Evolutionary conservation across 1,140 invertebrate species (phyloP).

Genomic region (Sweltsa coloradensis): DNA sequence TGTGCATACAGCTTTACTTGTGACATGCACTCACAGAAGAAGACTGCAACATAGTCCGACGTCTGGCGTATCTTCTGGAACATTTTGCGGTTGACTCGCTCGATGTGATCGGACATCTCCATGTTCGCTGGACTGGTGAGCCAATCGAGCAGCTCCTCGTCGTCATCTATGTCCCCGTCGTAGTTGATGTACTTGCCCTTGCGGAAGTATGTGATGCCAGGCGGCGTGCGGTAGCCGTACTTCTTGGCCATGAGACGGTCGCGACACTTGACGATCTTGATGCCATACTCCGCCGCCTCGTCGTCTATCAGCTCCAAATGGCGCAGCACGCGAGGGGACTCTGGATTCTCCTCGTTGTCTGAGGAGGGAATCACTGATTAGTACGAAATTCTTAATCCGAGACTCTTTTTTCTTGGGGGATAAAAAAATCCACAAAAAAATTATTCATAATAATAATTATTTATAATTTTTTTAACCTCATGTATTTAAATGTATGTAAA

Average conservation of each 20-base stretch:
- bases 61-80: slow-evolving; percentile 82
- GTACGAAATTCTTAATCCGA: no score
- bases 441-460: no score
- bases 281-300: slow-evolving; percentile 82
- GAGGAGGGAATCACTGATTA: slow-evolving; percentile 6
- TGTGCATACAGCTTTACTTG: slow-evolving; percentile 7
- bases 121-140: slow-evolving; percentile 87
- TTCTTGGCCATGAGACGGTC: slow-evolving; percentile 90
- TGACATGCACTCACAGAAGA: slow-evolving; percentile 72
- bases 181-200: slow-evolving; percentile 86
- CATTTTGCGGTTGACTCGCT: slow-evolving; percentile 87
- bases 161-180: slow-evolving; percentile 81
- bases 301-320: slow-evolving; percentile 86
- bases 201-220: slow-evolving; percentile 82
- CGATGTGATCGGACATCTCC: slow-evolving; percentile 87
- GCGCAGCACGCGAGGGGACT: slow-evolving; percentile 60
- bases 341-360: slow-evolving; percentile 76
- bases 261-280: slow-evolving; percentile 81
- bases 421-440: no score
- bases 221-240: slow-evolving; percentile 78
- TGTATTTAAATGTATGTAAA: no score
- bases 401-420: no score
- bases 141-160: slow-evolving; percentile 89
- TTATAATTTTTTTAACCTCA: no score
- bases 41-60: slow-evolving; percentile 85